These are phyloP conservation scores for Seriola rivoliana DNA, from an alignment of 2,113 vertebrate species.

Conservation along the genomic window DNA sequence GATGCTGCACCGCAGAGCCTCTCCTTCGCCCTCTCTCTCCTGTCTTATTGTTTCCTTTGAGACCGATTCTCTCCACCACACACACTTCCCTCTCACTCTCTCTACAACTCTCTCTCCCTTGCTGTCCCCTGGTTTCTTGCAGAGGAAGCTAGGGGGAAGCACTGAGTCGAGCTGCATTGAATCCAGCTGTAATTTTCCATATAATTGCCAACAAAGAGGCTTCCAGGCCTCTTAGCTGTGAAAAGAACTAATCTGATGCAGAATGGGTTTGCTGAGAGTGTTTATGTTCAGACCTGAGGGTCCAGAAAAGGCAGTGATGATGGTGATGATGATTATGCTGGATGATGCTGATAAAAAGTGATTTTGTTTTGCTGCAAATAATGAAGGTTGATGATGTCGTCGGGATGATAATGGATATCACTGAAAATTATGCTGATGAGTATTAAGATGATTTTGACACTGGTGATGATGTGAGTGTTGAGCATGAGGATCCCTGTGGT, in stretches of 20 bases:
- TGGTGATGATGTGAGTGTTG: neutral
- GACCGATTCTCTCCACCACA: neutral
- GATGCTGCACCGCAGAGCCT: slow-evolving; percentile 24
- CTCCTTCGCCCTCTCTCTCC: slow-evolving; percentile 21
- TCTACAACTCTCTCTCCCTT: neutral
- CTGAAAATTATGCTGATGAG: slow-evolving; percentile 10
- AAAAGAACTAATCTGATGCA: slow-evolving; percentile 4
- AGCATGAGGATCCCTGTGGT: neutral
- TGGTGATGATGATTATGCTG: slow-evolving; percentile 2
- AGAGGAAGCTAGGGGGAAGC: slow-evolving; percentile 53
- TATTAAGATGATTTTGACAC: neutral
- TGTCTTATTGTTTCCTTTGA: slow-evolving; percentile 32
- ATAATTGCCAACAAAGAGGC: neutral
- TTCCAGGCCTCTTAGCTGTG: slow-evolving; percentile 2
- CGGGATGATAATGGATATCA: neutral
- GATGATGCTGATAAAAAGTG: slow-evolving; percentile 12
- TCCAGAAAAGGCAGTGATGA: neutral
- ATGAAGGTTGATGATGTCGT: slow-evolving; percentile 6
- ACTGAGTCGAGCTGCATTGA: slow-evolving; percentile 27
- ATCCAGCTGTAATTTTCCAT: slow-evolving; percentile 2
- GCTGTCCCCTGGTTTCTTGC: neutral
- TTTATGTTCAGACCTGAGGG: neutral
- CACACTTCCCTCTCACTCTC: neutral
- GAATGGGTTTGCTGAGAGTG: neutral
- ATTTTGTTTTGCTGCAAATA: slow-evolving; percentile 8